Conservation (phyloP, 1,140 invertebrate species). For the Megalopta genalis region DNA sequence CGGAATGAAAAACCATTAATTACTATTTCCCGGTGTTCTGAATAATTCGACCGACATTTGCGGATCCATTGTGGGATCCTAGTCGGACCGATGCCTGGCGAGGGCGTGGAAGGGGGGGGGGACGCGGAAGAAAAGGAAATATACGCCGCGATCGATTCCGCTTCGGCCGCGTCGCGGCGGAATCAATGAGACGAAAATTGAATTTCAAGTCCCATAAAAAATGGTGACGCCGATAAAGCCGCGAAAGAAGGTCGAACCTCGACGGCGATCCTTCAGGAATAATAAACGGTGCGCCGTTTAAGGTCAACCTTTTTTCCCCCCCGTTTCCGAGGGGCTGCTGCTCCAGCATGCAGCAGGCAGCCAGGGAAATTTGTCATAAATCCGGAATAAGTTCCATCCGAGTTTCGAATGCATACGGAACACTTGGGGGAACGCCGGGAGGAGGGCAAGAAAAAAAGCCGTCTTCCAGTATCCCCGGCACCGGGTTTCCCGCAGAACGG, state of each 20-base stretch:
- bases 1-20: too few relatives aligned
- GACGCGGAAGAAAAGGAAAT: too few relatives aligned
- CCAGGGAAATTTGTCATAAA: constrained; percentile 32
- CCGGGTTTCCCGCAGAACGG: not conserved
- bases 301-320: constrained; percentile 1
- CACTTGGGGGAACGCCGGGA: too few relatives aligned
- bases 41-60: too few relatives aligned
- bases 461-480: not conserved
- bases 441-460: accelerated
- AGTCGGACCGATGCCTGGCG: too few relatives aligned
- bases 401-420: constrained; percentile 30
- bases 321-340: not conserved
- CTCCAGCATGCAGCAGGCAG: not conserved
- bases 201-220: not conserved
- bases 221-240: not conserved
- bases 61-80: too few relatives aligned
- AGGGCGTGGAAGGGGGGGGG: too few relatives aligned
- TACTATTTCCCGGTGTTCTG: too few relatives aligned
- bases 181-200: not conserved
- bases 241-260: not conserved
- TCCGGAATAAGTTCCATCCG: constrained; percentile 13
- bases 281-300: constrained; percentile 6
- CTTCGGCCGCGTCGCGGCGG: too few relatives aligned
- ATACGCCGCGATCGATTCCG: too few relatives aligned
- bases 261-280: not conserved